Evolutionary conservation across 1,140 invertebrate species (phyloP).

Genomic region (Pemphigus obesinymphae): DNA sequence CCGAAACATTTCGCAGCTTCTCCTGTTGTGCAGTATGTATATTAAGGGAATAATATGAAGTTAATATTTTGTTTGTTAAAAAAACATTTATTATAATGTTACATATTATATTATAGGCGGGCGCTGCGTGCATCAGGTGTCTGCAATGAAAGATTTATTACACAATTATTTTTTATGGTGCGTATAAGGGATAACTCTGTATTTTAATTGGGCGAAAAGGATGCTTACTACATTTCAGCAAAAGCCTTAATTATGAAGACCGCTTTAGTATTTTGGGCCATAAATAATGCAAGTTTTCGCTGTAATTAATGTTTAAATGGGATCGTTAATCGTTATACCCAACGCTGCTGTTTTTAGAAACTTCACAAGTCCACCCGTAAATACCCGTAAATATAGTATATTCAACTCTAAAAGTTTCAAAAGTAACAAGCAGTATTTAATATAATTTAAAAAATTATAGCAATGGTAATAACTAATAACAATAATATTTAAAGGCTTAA

Average conservation of each 20-base stretch:
- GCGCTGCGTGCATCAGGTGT: constrained; percentile 1
- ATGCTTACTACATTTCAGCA: constrained; percentile 10
- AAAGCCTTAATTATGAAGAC: constrained; percentile 40
- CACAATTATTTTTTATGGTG: constrained; percentile 26
- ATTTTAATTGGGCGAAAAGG: constrained; percentile 37
- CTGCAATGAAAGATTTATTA: constrained; percentile 19
- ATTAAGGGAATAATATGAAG: too few relatives aligned
- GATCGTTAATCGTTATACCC: constrained; percentile 36
- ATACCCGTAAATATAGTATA: not conserved
- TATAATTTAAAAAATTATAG: constrained; percentile 8
- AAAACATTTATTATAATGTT: not conserved
- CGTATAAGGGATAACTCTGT: not conserved
- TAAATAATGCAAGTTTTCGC: constrained; percentile 29
- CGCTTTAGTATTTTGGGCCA: constrained; percentile 19
- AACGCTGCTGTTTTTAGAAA: not conserved
- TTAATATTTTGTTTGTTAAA: too few relatives aligned
- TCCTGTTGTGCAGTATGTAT: too few relatives aligned
- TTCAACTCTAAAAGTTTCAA: constrained; percentile 4
- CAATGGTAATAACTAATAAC: not conserved
- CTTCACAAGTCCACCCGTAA: not conserved
- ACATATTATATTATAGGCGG: not conserved
- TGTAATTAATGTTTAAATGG: constrained; percentile 33
- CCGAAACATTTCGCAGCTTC: too few relatives aligned
- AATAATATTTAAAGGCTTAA: not conserved
- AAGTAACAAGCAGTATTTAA: not conserved